Evolutionary conservation across 1,140 invertebrate genomes (phyloP).

Genomic region (Calosoma granatense): DNA sequence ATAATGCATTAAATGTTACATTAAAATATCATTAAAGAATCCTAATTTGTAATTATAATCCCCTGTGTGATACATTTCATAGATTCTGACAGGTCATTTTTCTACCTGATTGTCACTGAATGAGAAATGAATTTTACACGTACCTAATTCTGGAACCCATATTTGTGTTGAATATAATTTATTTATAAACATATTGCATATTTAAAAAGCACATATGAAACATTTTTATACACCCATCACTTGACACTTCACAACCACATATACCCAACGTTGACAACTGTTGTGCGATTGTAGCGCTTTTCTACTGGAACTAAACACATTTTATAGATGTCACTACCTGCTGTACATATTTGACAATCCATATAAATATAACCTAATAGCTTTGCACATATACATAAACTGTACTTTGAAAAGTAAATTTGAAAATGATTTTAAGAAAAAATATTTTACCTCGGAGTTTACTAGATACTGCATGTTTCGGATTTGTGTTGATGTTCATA

Average conservation of each 20-base stretch:
- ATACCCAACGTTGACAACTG: neutral
- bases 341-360: too few relatives aligned
- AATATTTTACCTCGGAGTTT: slow-evolving; percentile 39
- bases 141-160: neutral
- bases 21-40: too few relatives aligned
- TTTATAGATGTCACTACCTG: too few relatives aligned
- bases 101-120: too few relatives aligned
- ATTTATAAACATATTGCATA: neutral
- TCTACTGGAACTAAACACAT: too few relatives aligned
- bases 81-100: too few relatives aligned
- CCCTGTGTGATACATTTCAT: too few relatives aligned
- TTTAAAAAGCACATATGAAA: neutral
- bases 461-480: slow-evolving; percentile 39
- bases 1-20: too few relatives aligned
- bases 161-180: neutral
- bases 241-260: neutral
- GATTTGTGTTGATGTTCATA: slow-evolving; percentile 44
- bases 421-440: slow-evolving; percentile 20
- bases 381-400: neutral
- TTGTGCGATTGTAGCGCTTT: neutral
- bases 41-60: too few relatives aligned
- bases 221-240: slow-evolving; percentile 1
- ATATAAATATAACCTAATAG: too few relatives aligned
- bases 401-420: neutral
- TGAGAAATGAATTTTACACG: too few relatives aligned